Evolutionary conservation across 1,140 invertebrate genomes (phyloP).

Genomic region (Apis laboriosa): DNA sequence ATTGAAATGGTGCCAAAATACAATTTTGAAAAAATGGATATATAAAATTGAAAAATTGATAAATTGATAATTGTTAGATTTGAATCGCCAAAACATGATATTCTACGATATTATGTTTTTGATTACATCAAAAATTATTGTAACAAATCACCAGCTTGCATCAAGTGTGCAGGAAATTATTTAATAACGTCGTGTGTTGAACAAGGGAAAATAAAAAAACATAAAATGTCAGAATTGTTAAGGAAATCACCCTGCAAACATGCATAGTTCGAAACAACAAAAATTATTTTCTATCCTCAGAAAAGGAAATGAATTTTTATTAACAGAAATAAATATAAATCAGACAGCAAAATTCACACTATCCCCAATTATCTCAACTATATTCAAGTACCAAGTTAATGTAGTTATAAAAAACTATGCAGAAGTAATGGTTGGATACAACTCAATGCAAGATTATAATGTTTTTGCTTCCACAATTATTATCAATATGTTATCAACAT

Average conservation of each 20-base stretch:
- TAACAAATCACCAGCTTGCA: neutral
- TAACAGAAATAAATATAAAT: neutral
- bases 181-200: neutral
- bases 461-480: neutral
- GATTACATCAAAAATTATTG: neutral
- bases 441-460: too few relatives aligned
- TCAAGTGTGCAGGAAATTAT: neutral
- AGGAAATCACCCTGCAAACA: neutral
- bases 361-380: neutral
- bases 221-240: neutral
- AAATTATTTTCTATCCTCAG: neutral
- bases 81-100: neutral
- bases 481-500: neutral
- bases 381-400: too few relatives aligned
- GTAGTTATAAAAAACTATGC: too few relatives aligned
- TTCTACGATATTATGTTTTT: neutral
- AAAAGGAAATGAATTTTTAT: neutral
- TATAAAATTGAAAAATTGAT: too few relatives aligned
- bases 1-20: too few relatives aligned
- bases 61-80: neutral
- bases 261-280: neutral
- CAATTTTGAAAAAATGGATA: too few relatives aligned
- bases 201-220: neutral
- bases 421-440: too few relatives aligned
- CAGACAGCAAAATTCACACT: neutral